Evolutionary conservation across 2,113 vertebrate genomes (phyloP).

Genomic region (Lepisosteus osseus): DNA sequence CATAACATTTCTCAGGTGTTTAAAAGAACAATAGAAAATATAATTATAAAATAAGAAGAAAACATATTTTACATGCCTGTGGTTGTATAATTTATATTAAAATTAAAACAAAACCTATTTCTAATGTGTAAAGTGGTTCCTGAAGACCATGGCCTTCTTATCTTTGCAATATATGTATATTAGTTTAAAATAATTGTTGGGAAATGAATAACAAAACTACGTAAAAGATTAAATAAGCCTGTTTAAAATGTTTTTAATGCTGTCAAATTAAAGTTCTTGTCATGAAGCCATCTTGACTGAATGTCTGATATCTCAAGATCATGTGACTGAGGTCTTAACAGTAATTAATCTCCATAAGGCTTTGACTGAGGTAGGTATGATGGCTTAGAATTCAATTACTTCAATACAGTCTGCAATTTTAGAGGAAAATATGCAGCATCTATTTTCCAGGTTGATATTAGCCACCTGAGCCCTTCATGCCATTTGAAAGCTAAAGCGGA

Average conservation of each 20-base stretch:
- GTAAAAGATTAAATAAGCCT: neutral
- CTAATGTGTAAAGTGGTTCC: too few relatives aligned
- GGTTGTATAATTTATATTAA: too few relatives aligned
- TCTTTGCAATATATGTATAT: too few relatives aligned
- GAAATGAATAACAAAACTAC: neutral
- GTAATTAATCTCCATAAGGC: constrained; percentile 99
- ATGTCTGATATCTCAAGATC: constrained; percentile 71
- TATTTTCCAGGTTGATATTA: constrained; percentile 92
- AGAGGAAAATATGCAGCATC: constrained; percentile 68
- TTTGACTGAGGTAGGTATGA: constrained; percentile 86
- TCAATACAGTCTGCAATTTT: constrained; percentile 65
- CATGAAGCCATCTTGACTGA: constrained; percentile 71
- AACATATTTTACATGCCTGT: too few relatives aligned
- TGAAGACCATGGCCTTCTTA: too few relatives aligned
- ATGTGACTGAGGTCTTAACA: constrained; percentile 74
- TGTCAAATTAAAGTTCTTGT: constrained; percentile 59
- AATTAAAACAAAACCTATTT: too few relatives aligned
- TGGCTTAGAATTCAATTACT: constrained; percentile 85
- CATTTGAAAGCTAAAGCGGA: constrained; percentile 50
- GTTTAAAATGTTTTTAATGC: neutral
- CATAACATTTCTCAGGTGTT: too few relatives aligned
- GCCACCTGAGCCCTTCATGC: constrained; percentile 91
- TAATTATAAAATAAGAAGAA: too few relatives aligned
- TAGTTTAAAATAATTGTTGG: too few relatives aligned
- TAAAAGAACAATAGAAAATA: too few relatives aligned